Percentiles rank a stretch among this genome's conserved stretches.
Conservation (phyloP, 1,140 invertebrate species). For the Centruroides sculpturatus region DNA sequence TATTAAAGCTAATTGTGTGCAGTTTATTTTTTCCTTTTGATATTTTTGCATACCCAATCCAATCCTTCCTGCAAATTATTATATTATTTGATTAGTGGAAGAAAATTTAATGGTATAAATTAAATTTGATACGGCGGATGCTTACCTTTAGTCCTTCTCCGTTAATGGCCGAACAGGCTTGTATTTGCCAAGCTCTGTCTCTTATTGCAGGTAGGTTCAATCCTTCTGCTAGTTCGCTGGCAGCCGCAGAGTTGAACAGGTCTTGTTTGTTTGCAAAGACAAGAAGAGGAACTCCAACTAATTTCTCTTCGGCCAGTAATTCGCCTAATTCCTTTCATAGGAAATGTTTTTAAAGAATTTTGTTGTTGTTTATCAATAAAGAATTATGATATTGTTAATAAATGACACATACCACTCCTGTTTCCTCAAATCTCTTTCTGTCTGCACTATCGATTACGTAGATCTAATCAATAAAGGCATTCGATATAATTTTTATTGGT, state of each 20-base stretch:
- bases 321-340: constrained; percentile 62
- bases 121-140: constrained; percentile 3
- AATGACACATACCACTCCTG: constrained; percentile 45
- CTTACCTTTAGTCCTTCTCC: constrained; percentile 82
- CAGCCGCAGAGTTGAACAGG: constrained; percentile 65
- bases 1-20: too few relatives aligned
- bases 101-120: not conserved
- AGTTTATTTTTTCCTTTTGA: constrained; percentile 53
- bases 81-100: too few relatives aligned
- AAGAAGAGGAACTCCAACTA: constrained; percentile 58
- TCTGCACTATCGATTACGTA: constrained; percentile 98
- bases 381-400: not conserved
- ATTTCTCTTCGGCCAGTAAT: constrained; percentile 82
- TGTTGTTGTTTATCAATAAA: not conserved
- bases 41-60: constrained; percentile 83
- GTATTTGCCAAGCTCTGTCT: constrained; percentile 95
- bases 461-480: constrained; percentile 48
- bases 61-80: constrained; percentile 59
- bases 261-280: constrained; percentile 99
- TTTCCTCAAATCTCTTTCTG: constrained; percentile 82
- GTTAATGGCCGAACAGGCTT: constrained; percentile 80
- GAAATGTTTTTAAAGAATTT: not conserved
- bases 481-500: too few relatives aligned
- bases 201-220: constrained; percentile 75
- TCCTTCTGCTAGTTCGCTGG: constrained; percentile 78